phyloP scores from a whole-genome alignment of 2,888 invertebrate species.

The Xanthorhoe spadicearia region DNA sequence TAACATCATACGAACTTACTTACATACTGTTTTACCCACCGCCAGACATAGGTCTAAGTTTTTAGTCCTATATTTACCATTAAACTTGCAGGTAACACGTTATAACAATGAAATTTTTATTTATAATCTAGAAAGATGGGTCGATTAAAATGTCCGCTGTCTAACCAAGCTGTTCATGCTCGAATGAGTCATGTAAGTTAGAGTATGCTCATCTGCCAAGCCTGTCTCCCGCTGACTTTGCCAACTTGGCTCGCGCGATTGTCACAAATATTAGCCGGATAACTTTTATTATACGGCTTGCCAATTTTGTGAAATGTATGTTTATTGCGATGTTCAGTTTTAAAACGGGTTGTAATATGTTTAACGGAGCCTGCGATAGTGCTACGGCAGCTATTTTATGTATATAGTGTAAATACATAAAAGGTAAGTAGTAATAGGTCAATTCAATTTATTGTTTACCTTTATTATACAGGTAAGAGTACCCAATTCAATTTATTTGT shows the following conservation, averaged over 20 bases:
- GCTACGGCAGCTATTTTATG: too few species aligned
- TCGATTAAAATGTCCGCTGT: neutral
- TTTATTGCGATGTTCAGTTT: neutral
- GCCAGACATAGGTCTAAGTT: too few species aligned
- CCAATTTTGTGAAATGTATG: conserved; percentile 13
- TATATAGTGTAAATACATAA: too few species aligned
- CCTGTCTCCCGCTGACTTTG: conserved; percentile 10
- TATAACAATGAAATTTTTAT: neutral
- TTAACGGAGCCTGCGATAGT: neutral
- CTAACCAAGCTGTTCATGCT: conserved; percentile 10
- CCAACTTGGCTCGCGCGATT: conserved; percentile 25
- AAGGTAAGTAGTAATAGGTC: too few species aligned
- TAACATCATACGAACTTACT: too few species aligned
- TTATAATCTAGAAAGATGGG: neutral
- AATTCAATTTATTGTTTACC: too few species aligned
- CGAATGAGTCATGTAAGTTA: conserved; percentile 8
- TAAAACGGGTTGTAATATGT: neutral
- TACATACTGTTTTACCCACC: too few species aligned
- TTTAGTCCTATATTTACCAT: too few species aligned
- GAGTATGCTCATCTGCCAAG: conserved; percentile 1
- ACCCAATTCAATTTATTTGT: too few species aligned
- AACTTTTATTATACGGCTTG: conserved; percentile 17
- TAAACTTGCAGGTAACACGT: too few species aligned
- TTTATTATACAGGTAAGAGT: too few species aligned
- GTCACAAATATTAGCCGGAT: conserved; percentile 26